These are phyloP conservation scores for human (Homo sapiens) DNA, from an alignment of 2,113 vertebrate genomes.

Conservation along the genomic window GRCh38 chr6:83563501-83564000, in stretches of 20 bases:
- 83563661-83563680: not conserved
- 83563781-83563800: not conserved
- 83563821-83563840: not conserved
- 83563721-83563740: not conserved
- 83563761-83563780: not conserved
- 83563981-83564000: not conserved
- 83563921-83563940: not conserved
- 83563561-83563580: not conserved
- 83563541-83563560: not conserved
- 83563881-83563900: not conserved
- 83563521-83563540: not conserved
- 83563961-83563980: not conserved
- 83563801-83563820: not conserved
- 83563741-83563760: not conserved
- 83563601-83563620: not conserved
- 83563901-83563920: not conserved
- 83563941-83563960: not conserved
- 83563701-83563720: not conserved
- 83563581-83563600: not conserved
- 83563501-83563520: slow-evolving; percentile 4
- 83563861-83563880: not conserved
- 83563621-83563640: not conserved
- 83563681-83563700: not conserved
- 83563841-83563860: not conserved
- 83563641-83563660: not conserved